These are phyloP conservation scores for Eubasilissa regina DNA, from an alignment of 1,140 invertebrate genomes.

Conservation along the genomic window DNA sequence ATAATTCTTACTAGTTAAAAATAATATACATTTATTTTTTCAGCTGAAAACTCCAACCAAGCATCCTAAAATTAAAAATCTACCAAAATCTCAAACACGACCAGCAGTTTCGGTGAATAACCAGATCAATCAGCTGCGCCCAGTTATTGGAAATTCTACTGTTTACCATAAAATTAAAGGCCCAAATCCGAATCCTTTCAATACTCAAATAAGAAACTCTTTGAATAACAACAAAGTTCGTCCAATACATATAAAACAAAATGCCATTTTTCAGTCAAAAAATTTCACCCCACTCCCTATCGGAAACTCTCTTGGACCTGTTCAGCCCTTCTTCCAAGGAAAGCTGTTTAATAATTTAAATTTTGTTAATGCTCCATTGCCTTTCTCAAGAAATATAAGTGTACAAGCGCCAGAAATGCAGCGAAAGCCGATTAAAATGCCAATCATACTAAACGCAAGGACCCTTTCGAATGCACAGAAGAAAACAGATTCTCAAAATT, in stretches of 20 bases:
- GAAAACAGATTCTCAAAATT: slow-evolving; percentile 2
- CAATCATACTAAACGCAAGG: neutral
- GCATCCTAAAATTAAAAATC: no score
- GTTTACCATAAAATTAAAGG: neutral
- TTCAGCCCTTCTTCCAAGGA: neutral
- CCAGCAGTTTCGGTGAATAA: no score
- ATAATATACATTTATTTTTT: no score
- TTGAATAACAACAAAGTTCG: neutral
- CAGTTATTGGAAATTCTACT: neutral
- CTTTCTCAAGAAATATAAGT: neutral
- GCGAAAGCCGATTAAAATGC: neutral
- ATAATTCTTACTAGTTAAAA: no score
- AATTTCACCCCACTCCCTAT: no score
- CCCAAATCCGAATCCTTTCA: slow-evolving; percentile 10
- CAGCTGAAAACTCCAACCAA: no score
- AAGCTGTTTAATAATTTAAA: neutral
- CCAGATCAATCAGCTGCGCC: no score
- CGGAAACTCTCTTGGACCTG: no score
- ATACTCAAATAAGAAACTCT: no score
- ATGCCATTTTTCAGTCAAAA: no score
- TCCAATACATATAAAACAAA: neutral
- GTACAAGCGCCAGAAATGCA: neutral
- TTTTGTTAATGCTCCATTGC: neutral
- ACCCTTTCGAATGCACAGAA: neutral
- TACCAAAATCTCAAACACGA: no score